Conservation (phyloP, 2,797 vertebrate species). For the Cryptoblepharus egeriae region DNA sequence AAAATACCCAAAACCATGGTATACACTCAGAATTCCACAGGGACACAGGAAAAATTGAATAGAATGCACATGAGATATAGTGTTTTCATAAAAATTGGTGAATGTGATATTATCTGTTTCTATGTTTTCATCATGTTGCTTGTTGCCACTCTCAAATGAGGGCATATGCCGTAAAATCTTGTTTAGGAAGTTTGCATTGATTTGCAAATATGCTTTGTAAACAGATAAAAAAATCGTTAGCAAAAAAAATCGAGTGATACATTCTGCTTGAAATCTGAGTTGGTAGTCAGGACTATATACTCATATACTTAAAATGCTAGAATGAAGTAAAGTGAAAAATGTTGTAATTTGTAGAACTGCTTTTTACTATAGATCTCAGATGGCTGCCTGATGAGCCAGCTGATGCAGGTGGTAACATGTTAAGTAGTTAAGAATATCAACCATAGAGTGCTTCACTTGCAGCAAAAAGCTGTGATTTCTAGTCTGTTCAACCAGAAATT, state of each 20-base stretch:
- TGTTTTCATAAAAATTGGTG: background rate
- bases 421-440: conserved; percentile 46
- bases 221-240: background rate
- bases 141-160: conserved; percentile 1
- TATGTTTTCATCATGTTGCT: background rate
- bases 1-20: no score
- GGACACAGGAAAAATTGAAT: no score
- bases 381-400: conserved; percentile 55
- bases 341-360: conserved; percentile 32
- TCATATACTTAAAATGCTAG: conserved; percentile 19
- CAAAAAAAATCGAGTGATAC: conserved; percentile 1
- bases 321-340: conserved; percentile 40
- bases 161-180: background rate
- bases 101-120: background rate
- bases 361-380: conserved; percentile 31
- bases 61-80: no score
- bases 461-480: conserved; percentile 66
- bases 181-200: conserved; percentile 30
- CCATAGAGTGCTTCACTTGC: conserved; percentile 58
- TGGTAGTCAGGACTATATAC: background rate
- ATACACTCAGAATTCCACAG: no score
- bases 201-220: conserved; percentile 30
- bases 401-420: conserved; percentile 43
- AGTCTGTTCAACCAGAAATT: conserved; percentile 68
- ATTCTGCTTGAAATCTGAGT: conserved; percentile 24